A percentile compares a stretch with the other conserved stretches of the same genome.
phyloP scores from a whole-genome alignment of 2,797 vertebrate species.

The Anguilla megastoma region DNA sequence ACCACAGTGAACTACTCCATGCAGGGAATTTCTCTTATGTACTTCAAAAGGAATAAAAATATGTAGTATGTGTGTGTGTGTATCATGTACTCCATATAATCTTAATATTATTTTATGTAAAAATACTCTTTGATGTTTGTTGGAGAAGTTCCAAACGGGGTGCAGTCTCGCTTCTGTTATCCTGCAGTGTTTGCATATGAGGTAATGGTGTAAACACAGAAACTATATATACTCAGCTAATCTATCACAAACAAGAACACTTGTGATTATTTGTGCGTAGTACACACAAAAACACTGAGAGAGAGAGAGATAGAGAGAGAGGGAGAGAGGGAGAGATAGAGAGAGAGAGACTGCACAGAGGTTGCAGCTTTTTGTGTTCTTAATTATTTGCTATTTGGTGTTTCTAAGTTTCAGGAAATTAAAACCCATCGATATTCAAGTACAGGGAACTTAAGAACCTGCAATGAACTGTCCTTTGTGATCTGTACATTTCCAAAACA shows the following conservation, averaged over 20 bases:
- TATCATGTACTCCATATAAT: neutral
- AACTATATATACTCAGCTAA: conserved; percentile 3
- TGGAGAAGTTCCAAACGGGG: neutral
- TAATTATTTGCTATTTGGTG: neutral
- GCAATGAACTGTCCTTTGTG: neutral
- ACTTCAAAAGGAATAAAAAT: neutral
- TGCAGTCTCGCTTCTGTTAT: neutral
- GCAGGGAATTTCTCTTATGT: neutral
- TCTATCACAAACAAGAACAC: conserved; percentile 15
- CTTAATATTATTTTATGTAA: neutral
- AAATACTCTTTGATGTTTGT: neutral
- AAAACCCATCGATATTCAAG: neutral
- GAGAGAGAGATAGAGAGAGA: neutral
- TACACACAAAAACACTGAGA: neutral
- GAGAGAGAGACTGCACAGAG: neutral
- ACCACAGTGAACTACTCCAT: neutral
- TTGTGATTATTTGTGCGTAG: conserved; percentile 15
- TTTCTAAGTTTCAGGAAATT: neutral
- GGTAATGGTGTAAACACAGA: neutral
- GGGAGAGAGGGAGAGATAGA: neutral
- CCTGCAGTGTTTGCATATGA: neutral
- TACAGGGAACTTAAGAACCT: neutral
- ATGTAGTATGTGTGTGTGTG: neutral
- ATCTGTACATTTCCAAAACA: neutral
- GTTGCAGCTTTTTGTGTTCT: neutral